Percentiles rank a stretch among this genome's conserved stretches.
phyloP scores from a whole-genome alignment of 2,888 invertebrate genomes.

The Gastracanthus pulcherrimus region DNA sequence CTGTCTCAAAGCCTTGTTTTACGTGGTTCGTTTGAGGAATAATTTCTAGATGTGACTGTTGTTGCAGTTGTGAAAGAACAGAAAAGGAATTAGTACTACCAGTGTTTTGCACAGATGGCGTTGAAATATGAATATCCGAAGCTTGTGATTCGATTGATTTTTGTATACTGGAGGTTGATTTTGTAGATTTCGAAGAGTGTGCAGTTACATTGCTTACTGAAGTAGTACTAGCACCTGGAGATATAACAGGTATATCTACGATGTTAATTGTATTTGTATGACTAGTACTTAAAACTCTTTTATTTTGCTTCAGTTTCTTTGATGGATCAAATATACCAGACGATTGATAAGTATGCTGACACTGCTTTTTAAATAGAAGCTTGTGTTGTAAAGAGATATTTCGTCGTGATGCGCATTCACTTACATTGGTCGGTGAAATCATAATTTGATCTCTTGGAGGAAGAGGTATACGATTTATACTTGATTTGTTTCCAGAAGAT shows the following conservation, averaged over 20 bases:
- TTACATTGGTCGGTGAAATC: background rate
- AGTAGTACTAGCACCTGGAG: background rate
- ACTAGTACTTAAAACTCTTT: background rate
- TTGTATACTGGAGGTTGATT: background rate
- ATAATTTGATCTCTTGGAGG: background rate
- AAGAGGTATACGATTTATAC: background rate
- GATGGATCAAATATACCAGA: slow-evolving; percentile 40
- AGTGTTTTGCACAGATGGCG: background rate
- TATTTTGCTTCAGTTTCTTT: slow-evolving; percentile 65
- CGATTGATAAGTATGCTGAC: slow-evolving; percentile 61
- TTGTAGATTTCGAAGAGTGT: background rate
- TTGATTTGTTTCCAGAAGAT: background rate
- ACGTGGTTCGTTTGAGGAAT: slow-evolving; percentile 70
- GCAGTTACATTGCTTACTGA: background rate
- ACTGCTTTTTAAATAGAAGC: slow-evolving; percentile 72
- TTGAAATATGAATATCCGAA: background rate
- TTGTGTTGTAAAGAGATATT: slow-evolving; percentile 70
- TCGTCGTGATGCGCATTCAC: background rate
- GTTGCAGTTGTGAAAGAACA: slow-evolving; percentile 71
- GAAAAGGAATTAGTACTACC: slow-evolving; percentile 64
- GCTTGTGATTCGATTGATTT: background rate
- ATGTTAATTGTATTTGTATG: background rate
- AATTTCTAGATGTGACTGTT: slow-evolving; percentile 74
- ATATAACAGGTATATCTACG: too few relatives aligned
- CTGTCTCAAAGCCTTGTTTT: background rate